These are phyloP conservation scores for Syncerus caffer DNA, from an alignment of 2,797 vertebrate genomes.

Conservation along the genomic window DNA sequence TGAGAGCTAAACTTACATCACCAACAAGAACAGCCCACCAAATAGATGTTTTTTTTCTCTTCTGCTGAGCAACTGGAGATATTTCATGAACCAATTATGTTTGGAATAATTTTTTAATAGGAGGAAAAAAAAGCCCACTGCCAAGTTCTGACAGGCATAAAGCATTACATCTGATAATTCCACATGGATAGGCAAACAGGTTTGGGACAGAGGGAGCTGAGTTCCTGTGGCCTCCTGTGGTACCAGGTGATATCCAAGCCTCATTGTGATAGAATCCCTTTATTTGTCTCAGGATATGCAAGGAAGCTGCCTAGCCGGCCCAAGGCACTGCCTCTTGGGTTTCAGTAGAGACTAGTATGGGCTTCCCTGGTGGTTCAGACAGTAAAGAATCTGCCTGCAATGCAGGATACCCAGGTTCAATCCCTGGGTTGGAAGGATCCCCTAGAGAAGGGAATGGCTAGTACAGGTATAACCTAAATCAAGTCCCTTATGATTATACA, in stretches of 20 bases:
- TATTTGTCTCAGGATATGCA: neutral
- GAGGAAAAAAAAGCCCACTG: neutral
- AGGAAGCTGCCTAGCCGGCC: neutral
- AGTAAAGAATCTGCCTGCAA: neutral
- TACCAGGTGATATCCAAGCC: neutral
- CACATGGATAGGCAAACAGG: slow-evolving; percentile 17
- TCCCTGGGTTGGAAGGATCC: neutral
- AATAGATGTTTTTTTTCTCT: slow-evolving; percentile 26
- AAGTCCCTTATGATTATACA: no score
- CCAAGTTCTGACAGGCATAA: slow-evolving; percentile 44
- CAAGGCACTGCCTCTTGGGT: neutral
- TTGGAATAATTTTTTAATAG: slow-evolving; percentile 51
- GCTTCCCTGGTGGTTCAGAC: neutral
- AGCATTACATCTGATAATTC: neutral
- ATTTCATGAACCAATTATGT: slow-evolving; percentile 44
- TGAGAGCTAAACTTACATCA: neutral
- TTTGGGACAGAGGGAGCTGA: neutral
- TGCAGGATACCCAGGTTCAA: neutral
- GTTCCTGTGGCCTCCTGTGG: neutral
- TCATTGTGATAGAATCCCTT: neutral
- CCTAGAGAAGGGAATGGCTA: neutral
- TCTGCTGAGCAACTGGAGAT: slow-evolving; percentile 39
- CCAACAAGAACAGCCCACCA: slow-evolving; percentile 6
- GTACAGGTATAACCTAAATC: neutral
- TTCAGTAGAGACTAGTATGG: neutral